Conservation (phyloP, 2,113 vertebrate species). For the Cinclus cinclus region DNA sequence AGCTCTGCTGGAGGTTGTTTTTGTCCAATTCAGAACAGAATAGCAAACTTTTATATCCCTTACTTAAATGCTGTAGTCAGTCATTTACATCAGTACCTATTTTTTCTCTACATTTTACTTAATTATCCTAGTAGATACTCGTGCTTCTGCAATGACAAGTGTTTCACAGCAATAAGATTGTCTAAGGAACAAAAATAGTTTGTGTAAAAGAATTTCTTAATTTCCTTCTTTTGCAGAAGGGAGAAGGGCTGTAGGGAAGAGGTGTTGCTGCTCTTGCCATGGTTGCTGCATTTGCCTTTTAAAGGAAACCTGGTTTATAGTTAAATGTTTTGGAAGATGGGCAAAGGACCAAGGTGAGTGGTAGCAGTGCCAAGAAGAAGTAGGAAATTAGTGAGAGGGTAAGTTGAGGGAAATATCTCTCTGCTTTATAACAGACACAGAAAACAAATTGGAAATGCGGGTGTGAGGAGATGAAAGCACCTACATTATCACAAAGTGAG, state of each 20-base stretch:
- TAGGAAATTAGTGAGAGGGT: conserved; percentile 6
- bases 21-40: background rate
- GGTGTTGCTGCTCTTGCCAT: background rate
- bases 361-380: conserved; percentile 17
- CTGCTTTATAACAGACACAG: background rate
- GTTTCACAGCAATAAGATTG: background rate
- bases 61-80: background rate
- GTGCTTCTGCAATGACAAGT: background rate
- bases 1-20: conserved; percentile 3
- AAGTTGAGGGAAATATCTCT: conserved; percentile 1
- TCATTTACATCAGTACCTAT: background rate
- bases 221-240: background rate
- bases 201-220: background rate
- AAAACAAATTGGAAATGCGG: conserved; percentile 5
- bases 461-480: background rate
- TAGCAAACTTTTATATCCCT: background rate
- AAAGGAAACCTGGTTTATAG: conserved; percentile 13
- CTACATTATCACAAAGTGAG: background rate
- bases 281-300: conserved; percentile 6
- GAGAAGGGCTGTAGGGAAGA: background rate
- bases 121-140: background rate
- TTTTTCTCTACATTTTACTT: background rate
- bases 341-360: background rate
- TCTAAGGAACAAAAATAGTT: background rate
- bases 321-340: conserved; percentile 32